A percentile compares a stretch with the other conserved stretches of the same genome.
phyloP scores from a whole-genome alignment of 2,113 vertebrate genomes.

The Proterorhinus semilunaris region DNA sequence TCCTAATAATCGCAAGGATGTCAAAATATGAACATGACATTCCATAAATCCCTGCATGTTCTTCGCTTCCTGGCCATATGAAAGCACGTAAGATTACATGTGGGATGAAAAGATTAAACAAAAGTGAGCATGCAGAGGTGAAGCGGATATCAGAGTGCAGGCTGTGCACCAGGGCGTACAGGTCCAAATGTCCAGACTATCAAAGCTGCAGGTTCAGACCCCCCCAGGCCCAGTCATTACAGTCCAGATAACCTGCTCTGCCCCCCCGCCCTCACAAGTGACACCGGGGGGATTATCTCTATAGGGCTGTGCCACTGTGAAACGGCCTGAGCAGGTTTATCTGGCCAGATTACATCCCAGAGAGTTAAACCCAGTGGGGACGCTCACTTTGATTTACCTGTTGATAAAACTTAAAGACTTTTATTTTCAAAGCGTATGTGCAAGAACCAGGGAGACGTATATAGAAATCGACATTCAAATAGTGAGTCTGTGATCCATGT shows the following conservation, averaged over 20 bases:
- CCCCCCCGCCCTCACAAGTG: conserved; percentile 47
- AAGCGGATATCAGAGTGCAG: conserved; percentile 7
- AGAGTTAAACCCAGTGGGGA: conserved; percentile 30
- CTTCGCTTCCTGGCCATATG: neutral
- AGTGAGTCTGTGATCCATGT: neutral
- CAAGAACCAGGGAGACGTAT: neutral
- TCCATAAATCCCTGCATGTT: neutral
- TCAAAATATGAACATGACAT: neutral
- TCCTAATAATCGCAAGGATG: too few species aligned
- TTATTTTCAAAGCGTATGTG: conserved; percentile 22
- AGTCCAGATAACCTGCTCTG: conserved; percentile 56
- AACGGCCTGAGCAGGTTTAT: conserved; percentile 54
- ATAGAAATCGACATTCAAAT: neutral
- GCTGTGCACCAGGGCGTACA: conserved; percentile 11
- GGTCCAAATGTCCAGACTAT: conserved; percentile 34
- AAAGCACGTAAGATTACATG: neutral
- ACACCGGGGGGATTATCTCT: conserved; percentile 61
- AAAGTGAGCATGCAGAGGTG: neutral
- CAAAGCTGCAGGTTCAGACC: conserved; percentile 26
- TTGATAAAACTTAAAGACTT: conserved; percentile 36
- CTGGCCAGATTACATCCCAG: conserved; percentile 53
- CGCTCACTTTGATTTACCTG: conserved; percentile 30
- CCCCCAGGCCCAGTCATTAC: conserved; percentile 49
- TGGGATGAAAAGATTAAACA: neutral
- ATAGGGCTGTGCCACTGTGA: conserved; percentile 49